phyloP scores from a whole-genome alignment of 2,113 vertebrate species.

The Chlorodrepanis virens region DNA sequence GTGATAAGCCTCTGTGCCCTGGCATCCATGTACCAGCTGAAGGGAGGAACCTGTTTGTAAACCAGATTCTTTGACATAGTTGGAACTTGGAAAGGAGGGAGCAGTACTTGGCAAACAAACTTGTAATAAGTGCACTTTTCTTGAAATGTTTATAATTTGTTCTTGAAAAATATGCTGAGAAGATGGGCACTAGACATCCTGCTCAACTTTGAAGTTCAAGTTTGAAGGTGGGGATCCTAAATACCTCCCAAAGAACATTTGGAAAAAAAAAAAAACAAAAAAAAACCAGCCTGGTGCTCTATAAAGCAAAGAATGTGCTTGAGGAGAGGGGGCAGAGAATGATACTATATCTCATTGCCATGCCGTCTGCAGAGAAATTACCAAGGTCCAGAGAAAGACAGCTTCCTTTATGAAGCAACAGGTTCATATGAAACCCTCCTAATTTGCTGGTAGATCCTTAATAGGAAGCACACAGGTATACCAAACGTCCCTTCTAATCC shows the following conservation, averaged over 20 bases:
- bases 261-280: neutral
- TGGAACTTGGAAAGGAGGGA: constrained; percentile 44
- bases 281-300: neutral
- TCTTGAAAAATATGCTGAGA: constrained; percentile 63
- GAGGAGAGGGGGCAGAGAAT: neutral
- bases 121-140: constrained; percentile 51
- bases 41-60: constrained; percentile 62
- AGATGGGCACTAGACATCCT: constrained; percentile 10
- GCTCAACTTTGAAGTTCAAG: constrained; percentile 41
- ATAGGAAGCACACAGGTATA: neutral
- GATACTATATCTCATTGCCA: neutral
- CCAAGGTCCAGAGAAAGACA: neutral
- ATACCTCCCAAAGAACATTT: neutral
- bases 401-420: neutral
- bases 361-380: neutral
- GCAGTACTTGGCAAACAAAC: constrained; percentile 56
- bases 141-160: constrained; percentile 59
- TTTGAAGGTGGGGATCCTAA: neutral
- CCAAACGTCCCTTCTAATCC: neutral
- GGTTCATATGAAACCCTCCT: neutral
- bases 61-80: constrained; percentile 44
- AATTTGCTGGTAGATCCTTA: neutral
- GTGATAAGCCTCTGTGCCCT: constrained; percentile 5
- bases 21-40: neutral
- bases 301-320: constrained; percentile 10